Evolutionary conservation across 2,888 invertebrate species (phyloP), one percentile per base, ranked within the genome.

Genomic region (Hirtodrosophila trivittata): DNA sequence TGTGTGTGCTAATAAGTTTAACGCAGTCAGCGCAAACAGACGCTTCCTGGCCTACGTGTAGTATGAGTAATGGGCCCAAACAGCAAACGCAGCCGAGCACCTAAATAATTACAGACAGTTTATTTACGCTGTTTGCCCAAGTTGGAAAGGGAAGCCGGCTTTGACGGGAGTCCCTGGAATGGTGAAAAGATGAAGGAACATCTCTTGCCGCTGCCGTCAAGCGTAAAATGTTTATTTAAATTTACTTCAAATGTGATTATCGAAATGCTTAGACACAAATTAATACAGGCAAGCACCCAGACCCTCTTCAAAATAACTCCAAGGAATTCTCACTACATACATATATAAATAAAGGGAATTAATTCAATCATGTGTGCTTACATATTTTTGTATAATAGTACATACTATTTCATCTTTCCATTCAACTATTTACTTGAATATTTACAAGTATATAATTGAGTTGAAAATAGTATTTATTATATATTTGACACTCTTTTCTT

Each of bases 61-160:
- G 74, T 50, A 82, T 70, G 80, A 85, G 77, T 75, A 78, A 78
- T 85, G 78, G 30, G 70, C 52, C 43, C 26, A 10, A 33, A 43
- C 52, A 38, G 46, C 13, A 41, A 49, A 52, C 52, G 35, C 55
- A 50, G 32, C 41, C 42, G 51, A 74, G 70, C 58, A 65, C 39
- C 66, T 39, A 57, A 62, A 57, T 73, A 59, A 81, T 64, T 47
- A 78, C 71, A 56, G 56, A 59, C 56, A 58, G 63, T 64, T 69
- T 66, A 51, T 62, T 59, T 16, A 25, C 33, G 49, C 51, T 66
- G 59, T 72, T 67, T 33, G 28, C 38, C 41, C 8, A 46, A 25
- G 6, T 4, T 25, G 25, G n/a, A 12, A 14, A n/a, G n/a, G n/a
- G 18, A 14, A 16, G 28, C n/a, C 5, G 18, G 30, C 39, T 13